Conservation (phyloP, 1,140 invertebrate species). For the Bombus sylvicola region DNA sequence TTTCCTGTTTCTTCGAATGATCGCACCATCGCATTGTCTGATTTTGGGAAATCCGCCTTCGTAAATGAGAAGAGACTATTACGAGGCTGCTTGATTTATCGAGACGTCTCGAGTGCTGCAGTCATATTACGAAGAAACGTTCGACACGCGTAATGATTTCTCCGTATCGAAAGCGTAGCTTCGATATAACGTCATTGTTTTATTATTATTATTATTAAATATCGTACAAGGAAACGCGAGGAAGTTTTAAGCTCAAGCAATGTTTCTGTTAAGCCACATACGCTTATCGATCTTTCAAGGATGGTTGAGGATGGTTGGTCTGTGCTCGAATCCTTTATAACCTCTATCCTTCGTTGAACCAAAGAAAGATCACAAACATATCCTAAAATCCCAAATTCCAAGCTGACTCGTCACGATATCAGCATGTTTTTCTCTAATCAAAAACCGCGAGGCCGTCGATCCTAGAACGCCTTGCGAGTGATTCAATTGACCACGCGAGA, state of each 20-base stretch:
- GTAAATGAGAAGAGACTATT: too few species aligned
- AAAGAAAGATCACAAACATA: background rate
- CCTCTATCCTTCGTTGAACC: background rate
- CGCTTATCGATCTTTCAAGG: background rate
- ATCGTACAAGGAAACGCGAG: background rate
- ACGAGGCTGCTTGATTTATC: background rate
- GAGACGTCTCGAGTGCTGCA: background rate
- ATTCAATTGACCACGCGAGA: conserved; percentile 37
- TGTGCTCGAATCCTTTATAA: fast-evolving
- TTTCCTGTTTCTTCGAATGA: background rate
- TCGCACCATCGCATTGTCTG: background rate
- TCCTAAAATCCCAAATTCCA: background rate
- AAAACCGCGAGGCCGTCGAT: background rate
- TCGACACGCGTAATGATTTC: conserved; percentile 1
- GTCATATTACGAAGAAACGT: conserved; percentile 6
- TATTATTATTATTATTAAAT: background rate
- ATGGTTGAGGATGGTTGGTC: background rate
- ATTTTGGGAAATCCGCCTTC: conserved; percentile 2
- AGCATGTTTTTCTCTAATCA: background rate
- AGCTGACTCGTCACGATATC: background rate
- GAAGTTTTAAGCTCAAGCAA: background rate
- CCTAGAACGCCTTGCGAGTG: background rate
- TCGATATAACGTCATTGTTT: background rate
- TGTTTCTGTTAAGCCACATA: background rate
- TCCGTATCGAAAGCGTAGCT: background rate